Conservation (phyloP, 1,140 invertebrate genomes). For the Drosophila parabipectinata region DNA sequence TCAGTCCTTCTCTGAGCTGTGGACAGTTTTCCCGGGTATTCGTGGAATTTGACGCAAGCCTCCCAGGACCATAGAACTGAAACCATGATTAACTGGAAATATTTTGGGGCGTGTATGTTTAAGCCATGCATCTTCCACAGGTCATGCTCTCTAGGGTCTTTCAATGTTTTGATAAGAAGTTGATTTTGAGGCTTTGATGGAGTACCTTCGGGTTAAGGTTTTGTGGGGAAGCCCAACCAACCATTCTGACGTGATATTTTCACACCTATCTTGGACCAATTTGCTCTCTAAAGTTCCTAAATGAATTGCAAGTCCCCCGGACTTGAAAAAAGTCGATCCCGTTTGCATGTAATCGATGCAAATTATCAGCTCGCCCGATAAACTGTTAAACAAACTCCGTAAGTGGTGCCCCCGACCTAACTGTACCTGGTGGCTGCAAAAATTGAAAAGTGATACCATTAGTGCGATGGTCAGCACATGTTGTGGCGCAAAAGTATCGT, state of each 20-base stretch:
- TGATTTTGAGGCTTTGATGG: slow-evolving; percentile 27
- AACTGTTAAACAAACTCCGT: slow-evolving; percentile 61
- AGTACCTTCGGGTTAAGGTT: not conserved
- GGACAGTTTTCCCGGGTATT: slow-evolving; percentile 24
- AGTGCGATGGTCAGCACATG: slow-evolving; percentile 28
- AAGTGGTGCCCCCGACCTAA: slow-evolving; percentile 43
- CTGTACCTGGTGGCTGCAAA: slow-evolving; percentile 45
- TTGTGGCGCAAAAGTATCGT: slow-evolving; percentile 45
- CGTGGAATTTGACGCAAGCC: slow-evolving; percentile 49
- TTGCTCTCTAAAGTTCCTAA: not conserved
- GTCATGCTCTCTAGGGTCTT: not conserved
- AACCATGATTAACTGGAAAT: slow-evolving; percentile 53
- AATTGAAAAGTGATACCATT: slow-evolving; percentile 74
- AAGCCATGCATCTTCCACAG: slow-evolving; percentile 12
- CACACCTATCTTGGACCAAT: not conserved
- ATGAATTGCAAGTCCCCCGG: not conserved
- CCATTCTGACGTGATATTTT: not conserved
- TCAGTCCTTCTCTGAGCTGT: not conserved
- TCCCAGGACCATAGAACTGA: slow-evolving; percentile 33
- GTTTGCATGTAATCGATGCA: slow-evolving; percentile 65
- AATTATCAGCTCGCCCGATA: slow-evolving; percentile 68
- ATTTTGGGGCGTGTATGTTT: slow-evolving; percentile 55
- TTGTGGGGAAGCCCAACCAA: no score
- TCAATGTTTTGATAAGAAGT: slow-evolving; percentile 41
- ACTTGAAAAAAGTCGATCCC: slow-evolving; percentile 15